phyloP scores from a whole-genome alignment of 2,888 invertebrate genomes.

The Orthonevra nobilis region DNA sequence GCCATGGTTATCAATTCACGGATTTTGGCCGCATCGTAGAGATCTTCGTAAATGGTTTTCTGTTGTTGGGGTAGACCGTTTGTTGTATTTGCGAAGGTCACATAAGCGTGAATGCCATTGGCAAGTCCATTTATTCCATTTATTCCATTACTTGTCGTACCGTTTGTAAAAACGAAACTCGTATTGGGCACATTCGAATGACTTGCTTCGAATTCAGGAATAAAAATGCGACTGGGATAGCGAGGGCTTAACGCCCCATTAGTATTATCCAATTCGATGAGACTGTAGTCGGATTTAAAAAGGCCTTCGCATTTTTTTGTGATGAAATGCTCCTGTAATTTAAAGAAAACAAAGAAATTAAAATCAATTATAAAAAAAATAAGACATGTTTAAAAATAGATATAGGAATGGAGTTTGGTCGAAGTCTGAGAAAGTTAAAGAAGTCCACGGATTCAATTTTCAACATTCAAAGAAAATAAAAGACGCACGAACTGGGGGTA shows the following conservation, averaged over 20 bases:
- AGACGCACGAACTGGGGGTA: no score
- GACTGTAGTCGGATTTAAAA: constrained; percentile 85
- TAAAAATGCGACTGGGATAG: constrained; percentile 86
- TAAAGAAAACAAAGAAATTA: no score
- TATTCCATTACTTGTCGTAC: constrained; percentile 8
- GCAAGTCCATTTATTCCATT: constrained; percentile 5
- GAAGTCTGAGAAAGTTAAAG: no score
- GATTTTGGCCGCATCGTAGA: constrained; percentile 82
- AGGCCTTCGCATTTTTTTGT: constrained; percentile 84
- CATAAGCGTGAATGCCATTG: constrained; percentile 75
- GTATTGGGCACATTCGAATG: constrained; percentile 74
- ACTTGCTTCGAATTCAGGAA: constrained; percentile 83
- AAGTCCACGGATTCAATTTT: no score
- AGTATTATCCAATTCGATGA: constrained; percentile 84
- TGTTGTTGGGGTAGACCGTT: constrained; percentile 75
- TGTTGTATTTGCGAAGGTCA: constrained; percentile 76
- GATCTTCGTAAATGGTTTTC: constrained; percentile 83
- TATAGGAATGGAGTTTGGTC: no score
- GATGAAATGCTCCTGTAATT: constrained; percentile 82
- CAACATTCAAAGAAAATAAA: no score
- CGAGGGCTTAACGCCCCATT: constrained; percentile 85
- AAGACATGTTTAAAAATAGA: no score
- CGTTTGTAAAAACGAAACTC: constrained; percentile 72
- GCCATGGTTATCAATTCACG: constrained; percentile 85
- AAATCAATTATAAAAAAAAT: no score